These are phyloP conservation scores for Rosalia funebris DNA, from an alignment of 2,888 invertebrate genomes.

Conservation along the genomic window DNA sequence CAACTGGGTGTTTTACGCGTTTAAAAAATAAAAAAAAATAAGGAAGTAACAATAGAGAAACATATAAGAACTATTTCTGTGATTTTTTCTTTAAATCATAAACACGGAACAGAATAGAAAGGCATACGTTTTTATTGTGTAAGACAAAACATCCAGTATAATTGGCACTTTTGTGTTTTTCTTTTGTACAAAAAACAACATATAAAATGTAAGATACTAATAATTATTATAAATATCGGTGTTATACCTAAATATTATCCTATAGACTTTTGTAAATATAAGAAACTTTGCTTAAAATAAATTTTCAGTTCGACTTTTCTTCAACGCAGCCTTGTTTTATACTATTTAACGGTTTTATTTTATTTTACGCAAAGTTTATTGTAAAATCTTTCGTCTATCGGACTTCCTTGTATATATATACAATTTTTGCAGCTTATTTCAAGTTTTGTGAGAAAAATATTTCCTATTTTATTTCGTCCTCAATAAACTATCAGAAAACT, in stretches of 20 bases:
- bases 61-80: too few species aligned
- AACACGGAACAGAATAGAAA: too few species aligned
- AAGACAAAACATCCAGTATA: conserved; percentile 40
- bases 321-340: conserved; percentile 20
- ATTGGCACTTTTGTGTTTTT: conserved; percentile 51
- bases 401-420: conserved; percentile 45
- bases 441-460: conserved; percentile 31
- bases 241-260: conserved; percentile 44
- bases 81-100: too few species aligned
- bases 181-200: conserved; percentile 54
- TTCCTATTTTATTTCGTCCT: conserved; percentile 21
- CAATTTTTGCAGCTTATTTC: conserved; percentile 39
- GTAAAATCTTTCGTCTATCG: conserved; percentile 38
- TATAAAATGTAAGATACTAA: conserved; percentile 53
- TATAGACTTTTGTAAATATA: conserved; percentile 45
- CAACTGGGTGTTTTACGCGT: conserved; percentile 50
- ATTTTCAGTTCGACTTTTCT: conserved; percentile 25
- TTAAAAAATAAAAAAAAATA: conserved; percentile 24
- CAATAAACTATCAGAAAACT: conserved; percentile 1
- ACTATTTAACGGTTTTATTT: conserved; percentile 15
- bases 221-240: conserved; percentile 52
- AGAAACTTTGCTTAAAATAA: conserved; percentile 43
- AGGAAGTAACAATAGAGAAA: too few species aligned
- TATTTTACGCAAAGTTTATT: conserved; percentile 44
- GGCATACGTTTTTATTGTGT: too few species aligned